These are phyloP conservation scores for Lacerta agilis DNA, from an alignment of 2,797 vertebrate genomes.

Conservation along the genomic window DNA sequence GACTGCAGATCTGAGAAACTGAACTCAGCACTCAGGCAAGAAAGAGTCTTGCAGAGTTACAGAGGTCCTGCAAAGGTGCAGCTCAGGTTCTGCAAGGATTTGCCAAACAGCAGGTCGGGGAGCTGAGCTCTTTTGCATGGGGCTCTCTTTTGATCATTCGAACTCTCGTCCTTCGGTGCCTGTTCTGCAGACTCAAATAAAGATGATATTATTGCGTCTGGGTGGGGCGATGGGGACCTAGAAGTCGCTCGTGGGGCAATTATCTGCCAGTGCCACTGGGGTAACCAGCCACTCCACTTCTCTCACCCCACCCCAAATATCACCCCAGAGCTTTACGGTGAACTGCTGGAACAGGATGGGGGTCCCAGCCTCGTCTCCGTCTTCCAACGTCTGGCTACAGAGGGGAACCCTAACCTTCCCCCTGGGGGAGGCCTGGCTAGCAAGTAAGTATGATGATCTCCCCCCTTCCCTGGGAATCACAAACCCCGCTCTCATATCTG, in stretches of 20 bases:
- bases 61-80: neutral
- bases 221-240: neutral
- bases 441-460: constrained; percentile 73
- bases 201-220: neutral
- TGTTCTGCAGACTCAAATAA: no score
- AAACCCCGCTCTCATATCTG: no score
- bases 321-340: constrained; percentile 63
- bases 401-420: constrained; percentile 81
- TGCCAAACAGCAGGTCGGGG: neutral
- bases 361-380: constrained; percentile 80
- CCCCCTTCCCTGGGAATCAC: no score
- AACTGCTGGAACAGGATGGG: constrained; percentile 75
- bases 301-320: neutral
- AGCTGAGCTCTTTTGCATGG: neutral
- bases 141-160: no score
- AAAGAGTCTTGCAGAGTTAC: no score
- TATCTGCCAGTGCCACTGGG: neutral
- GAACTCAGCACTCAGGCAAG: neutral
- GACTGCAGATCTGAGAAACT: neutral
- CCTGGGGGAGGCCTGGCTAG: constrained; percentile 86
- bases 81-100: neutral
- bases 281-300: no score
- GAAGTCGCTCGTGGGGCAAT: no score
- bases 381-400: constrained; percentile 81
- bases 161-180: no score